A percentile compares a stretch with the other conserved stretches of the same genome.
These are phyloP conservation scores for Epizoanthus scotinus DNA, from an alignment of 92 coral and sea anemone species.

Conservation along the genomic window DNA sequence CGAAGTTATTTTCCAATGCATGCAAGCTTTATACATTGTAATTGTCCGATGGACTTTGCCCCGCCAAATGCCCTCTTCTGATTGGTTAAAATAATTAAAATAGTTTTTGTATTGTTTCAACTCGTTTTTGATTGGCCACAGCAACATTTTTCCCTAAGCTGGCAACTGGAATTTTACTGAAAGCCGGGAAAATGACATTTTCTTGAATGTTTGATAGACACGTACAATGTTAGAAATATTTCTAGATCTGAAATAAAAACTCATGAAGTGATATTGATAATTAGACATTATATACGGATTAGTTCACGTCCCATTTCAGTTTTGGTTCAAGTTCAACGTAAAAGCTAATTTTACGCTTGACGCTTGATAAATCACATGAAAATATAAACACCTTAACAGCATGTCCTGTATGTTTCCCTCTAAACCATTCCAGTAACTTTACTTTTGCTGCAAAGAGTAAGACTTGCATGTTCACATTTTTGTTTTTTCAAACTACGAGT, in stretches of 20 bases:
- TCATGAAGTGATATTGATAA: neutral
- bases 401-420: no score
- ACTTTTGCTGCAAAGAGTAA: neutral
- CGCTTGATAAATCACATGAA: neutral
- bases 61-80: constrained; percentile 5
- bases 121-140: constrained; percentile 24
- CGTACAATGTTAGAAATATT: neutral
- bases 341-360: neutral
- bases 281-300: neutral
- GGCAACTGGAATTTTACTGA: constrained; percentile 21
- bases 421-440: neutral
- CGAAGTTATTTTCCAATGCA: neutral
- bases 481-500: no score
- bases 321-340: neutral
- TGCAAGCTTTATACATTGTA: constrained; percentile 1
- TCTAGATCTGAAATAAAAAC: neutral
- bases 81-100: constrained; percentile 8
- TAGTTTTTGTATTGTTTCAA: neutral
- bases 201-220: constrained; percentile 9
- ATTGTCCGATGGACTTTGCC: constrained; percentile 29
- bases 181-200: neutral
- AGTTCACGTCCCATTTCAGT: neutral
- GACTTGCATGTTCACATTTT: neutral
- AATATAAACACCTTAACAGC: no score
- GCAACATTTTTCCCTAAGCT: constrained; percentile 32